A percentile compares a stretch with the other conserved stretches of the same genome.
These are phyloP conservation scores for Acanthiza pusilla DNA, from an alignment of 2,797 vertebrate species.

Conservation along the genomic window DNA sequence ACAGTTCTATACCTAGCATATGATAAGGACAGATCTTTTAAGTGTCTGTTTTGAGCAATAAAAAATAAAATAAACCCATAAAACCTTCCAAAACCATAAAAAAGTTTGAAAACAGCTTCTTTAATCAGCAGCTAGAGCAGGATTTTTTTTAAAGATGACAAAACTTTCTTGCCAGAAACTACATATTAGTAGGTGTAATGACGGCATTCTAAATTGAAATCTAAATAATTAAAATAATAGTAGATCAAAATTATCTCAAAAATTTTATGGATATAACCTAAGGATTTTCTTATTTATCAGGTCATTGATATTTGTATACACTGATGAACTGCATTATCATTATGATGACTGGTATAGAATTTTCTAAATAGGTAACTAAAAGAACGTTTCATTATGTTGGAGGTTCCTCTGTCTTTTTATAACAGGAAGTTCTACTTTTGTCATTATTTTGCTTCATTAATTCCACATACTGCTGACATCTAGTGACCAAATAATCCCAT, in stretches of 20 bases:
- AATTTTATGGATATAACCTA: not conserved
- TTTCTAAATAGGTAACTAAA: not conserved
- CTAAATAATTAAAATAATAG: not conserved
- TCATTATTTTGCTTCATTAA: not conserved
- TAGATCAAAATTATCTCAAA: not conserved
- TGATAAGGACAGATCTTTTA: not conserved
- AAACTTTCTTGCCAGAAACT: not conserved
- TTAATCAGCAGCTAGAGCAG: not conserved
- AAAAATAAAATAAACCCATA: not conserved
- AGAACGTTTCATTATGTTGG: not conserved
- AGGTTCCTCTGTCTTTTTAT: not conserved
- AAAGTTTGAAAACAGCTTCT: not conserved
- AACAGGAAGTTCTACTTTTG: not conserved
- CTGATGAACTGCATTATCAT: not conserved
- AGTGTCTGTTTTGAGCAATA: not conserved
- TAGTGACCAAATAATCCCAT: slow-evolving; percentile 2
- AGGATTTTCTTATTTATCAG: not conserved
- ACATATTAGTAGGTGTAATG: not conserved
- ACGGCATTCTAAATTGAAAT: not conserved
- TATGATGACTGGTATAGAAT: not conserved
- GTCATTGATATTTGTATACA: not conserved
- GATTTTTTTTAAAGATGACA: not conserved
- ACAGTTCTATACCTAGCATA: not conserved
- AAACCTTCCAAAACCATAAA: not conserved
- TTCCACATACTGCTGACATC: slow-evolving; percentile 15